Base-by-base conservation (phyloP, 2,113 vertebrate genomes). In the Sinocyclocheilus grahami region DNA sequence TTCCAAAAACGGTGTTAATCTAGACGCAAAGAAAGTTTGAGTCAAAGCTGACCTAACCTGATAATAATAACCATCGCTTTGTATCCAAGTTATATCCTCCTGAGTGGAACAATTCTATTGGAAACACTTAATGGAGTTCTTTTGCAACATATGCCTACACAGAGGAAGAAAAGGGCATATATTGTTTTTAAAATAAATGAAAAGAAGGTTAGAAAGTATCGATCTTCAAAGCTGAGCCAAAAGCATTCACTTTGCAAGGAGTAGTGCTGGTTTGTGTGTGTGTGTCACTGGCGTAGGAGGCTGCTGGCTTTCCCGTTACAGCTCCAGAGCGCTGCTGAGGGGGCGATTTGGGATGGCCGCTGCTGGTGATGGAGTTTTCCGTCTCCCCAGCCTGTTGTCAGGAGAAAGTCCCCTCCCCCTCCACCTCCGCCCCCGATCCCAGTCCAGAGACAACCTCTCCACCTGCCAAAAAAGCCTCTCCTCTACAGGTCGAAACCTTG, bases 341-440 rank as follows among this genome's bases (percentile, higher is more conserved):
- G 80, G 86, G 86, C 62, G 83, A 92, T 81, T 71, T 51, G 3
- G 89, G 84, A 88, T 87, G 76, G 85, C 86, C 90, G 85, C 90
- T 67, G 90, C 89, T 3, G 0, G 89, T 8, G 53, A 91, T 83
- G 90, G 89, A 91, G 91, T 65, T 94, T 93, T 92, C 89, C 27
- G 87, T 87, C 90, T 89, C 83, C 39, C 3, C 83, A 78, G 91
- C 84, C 78, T 89, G 86, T 89, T 88, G 89, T 65, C 83, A 93
- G 65, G 92, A 90, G 90, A 91, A 90, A 83, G 88, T 87, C 89
- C 90, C 72, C 91, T 82, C 86, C 85, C 22, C 51, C 91, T 82
- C 87, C 86, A 37, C 75, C 76, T 78, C 76, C 76, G 27, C 76
- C 48, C 76, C 51, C 42, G n/a, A 75, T 48, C 22, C 84, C 8